Percentiles rank a stretch among this genome's conserved stretches.
These are phyloP conservation scores for Syrista parreyssii DNA, from an alignment of 2,888 invertebrate genomes.

Conservation along the genomic window DNA sequence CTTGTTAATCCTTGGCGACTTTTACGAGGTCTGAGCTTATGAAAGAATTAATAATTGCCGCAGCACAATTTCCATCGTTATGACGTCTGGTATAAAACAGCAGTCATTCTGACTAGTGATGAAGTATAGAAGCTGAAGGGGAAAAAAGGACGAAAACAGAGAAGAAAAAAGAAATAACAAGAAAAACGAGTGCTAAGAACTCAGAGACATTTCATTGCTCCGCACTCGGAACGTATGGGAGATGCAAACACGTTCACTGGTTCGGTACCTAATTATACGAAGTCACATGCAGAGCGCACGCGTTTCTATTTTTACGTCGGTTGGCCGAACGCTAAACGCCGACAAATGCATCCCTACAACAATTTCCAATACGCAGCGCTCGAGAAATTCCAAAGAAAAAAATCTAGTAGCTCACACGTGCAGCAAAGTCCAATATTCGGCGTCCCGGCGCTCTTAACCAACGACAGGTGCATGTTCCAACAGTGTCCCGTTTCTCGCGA, in stretches of 20 bases:
- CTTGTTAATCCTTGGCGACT: conserved; percentile 9
- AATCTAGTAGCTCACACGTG: not conserved
- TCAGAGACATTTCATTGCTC: conserved; percentile 35
- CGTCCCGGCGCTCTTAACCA: not conserved
- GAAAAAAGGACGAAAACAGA: not conserved
- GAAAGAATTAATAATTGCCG: not conserved
- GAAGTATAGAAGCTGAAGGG: not conserved
- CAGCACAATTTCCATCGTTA: conserved; percentile 11
- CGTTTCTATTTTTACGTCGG: conserved; percentile 61
- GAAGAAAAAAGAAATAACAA: conserved; percentile 6
- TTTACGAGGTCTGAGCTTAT: not conserved
- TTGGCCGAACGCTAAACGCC: conserved; percentile 57
- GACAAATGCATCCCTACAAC: conserved; percentile 37
- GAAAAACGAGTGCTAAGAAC: not conserved
- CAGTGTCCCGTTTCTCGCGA: not conserved
- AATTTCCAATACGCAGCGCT: not conserved
- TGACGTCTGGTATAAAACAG: conserved; percentile 7
- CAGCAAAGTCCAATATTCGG: not conserved
- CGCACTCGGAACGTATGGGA: conserved; percentile 45
- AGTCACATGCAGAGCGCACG: conserved; percentile 63
- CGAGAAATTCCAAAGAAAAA: not conserved
- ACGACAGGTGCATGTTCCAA: not conserved
- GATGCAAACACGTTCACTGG: conserved; percentile 43
- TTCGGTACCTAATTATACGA: conserved; percentile 62
- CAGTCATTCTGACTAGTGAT: not conserved